A percentile compares a stretch with the other conserved stretches of the same genome.
Evolutionary conservation across 2,888 invertebrate genomes (phyloP).

Genomic region (Himalopsyche tibetana): DNA sequence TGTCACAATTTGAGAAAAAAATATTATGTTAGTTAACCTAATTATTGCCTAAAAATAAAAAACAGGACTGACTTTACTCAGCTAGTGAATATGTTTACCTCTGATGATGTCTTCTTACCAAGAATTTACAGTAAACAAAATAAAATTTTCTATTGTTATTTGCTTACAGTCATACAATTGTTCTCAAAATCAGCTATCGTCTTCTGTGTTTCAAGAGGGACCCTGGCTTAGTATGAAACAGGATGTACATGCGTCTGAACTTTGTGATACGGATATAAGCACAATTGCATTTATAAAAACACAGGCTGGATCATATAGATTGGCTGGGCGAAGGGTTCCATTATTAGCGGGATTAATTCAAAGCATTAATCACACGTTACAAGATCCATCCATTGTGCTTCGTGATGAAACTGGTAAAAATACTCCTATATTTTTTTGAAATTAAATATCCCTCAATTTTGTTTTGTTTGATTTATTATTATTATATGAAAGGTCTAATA

Average conservation of each 20-base stretch:
- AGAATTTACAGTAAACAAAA: too few relatives aligned
- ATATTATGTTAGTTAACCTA: too few relatives aligned
- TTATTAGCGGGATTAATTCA: conserved; percentile 70
- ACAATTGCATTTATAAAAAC: conserved; percentile 69
- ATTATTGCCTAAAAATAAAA: too few relatives aligned
- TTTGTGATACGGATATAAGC: conserved; percentile 64
- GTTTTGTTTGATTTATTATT: too few relatives aligned
- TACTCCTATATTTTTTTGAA: background rate
- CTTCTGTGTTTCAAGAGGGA: conserved; percentile 59
- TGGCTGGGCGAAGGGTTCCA: conserved; percentile 68
- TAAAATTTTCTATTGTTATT: background rate
- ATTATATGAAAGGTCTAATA: too few relatives aligned
- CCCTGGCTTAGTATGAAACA: conserved; percentile 60
- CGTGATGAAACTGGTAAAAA: conserved; percentile 67
- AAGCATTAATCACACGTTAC: conserved; percentile 69
- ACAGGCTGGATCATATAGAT: conserved; percentile 66
- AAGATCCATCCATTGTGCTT: conserved; percentile 70
- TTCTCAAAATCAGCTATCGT: conserved; percentile 59
- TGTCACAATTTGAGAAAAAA: too few relatives aligned
- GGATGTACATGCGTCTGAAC: conserved; percentile 64
- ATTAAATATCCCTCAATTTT: too few relatives aligned
- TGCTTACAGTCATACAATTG: conserved; percentile 55
- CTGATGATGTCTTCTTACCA: background rate
- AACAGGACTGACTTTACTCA: too few relatives aligned
- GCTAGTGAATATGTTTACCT: too few relatives aligned